Evolutionary conservation across 2,797 vertebrate species (phyloP).

Genomic region (Melanotaenia nigrans): DNA sequence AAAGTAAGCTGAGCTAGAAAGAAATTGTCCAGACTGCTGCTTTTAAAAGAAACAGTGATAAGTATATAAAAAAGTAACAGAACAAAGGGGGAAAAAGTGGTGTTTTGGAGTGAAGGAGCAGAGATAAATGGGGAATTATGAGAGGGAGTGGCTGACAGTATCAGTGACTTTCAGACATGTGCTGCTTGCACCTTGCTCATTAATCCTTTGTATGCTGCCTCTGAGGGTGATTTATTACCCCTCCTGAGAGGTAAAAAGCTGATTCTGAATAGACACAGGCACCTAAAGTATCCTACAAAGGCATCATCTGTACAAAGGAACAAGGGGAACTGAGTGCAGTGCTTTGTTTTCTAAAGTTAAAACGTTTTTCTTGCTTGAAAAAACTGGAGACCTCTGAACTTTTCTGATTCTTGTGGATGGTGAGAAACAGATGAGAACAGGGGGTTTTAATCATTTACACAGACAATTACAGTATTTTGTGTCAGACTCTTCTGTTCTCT

Average conservation of each 20-base stretch:
- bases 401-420: background rate
- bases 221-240: conserved; percentile 58
- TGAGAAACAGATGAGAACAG: background rate
- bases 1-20: background rate
- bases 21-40: background rate
- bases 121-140: conserved; percentile 32
- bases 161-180: conserved; percentile 45
- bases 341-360: background rate
- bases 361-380: background rate
- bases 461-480: background rate
- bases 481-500: background rate
- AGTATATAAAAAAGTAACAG: conserved; percentile 22
- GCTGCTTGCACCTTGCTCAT: conserved; percentile 38
- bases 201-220: conserved; percentile 44
- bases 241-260: conserved; percentile 27
- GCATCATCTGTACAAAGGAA: conserved; percentile 19
- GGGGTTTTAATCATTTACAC: background rate
- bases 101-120: conserved; percentile 17
- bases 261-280: conserved; percentile 7
- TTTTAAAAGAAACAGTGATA: conserved; percentile 30
- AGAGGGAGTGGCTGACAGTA: conserved; percentile 37
- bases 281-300: conserved; percentile 20
- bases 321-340: conserved; percentile 1
- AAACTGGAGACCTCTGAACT: background rate
- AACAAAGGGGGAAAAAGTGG: conserved; percentile 4